Evolutionary conservation across 2,888 invertebrate genomes (phyloP), one percentile per base, ranked within the genome.

Genomic region (Phengaris alcon): DNA sequence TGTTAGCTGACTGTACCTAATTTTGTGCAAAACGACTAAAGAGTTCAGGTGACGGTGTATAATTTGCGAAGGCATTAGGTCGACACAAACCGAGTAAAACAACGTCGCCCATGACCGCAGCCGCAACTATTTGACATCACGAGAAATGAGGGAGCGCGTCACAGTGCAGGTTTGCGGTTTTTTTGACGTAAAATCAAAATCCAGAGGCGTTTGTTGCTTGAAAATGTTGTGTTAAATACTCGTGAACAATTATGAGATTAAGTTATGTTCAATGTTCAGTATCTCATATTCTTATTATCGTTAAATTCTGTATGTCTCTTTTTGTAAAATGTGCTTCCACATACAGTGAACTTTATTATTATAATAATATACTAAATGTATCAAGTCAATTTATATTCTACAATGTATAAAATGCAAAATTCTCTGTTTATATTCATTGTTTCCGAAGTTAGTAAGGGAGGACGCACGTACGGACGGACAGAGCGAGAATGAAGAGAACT

Each of bases 61-160:
- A 79, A 77, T 80, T 80, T 80, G 75, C 78, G 78, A 78, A 80
- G 51, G 79, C 80, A 79, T 80, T 80, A 81, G 77, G 77, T 70
- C 73, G 77, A 75, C 80, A 79, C 76, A 77, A 79, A 78, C 78
- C 76, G 75, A 77, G 78, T 75, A 77, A 78, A 79, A 79, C 77
- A 75, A 77, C 77, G 76, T 78, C 76, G 77, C 77, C 77, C 77
- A 76, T 77, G 75, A 78, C 78, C 78, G 75, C 79, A 77, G 75
- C 82, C 80, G 75, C 81, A 82, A 81, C 80, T 82, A 82, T 82
- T 81, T 79, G 77, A 79, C 80, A 79, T 79, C 80, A 73, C 77
- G 78, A 79, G 79, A 80, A 81, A 81, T 79, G 82, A 78, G 80
- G 77, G 69, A 76, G 77, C 76, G 77, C 78, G 69, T 73, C 74